Evolutionary conservation across 2,797 vertebrate genomes (phyloP).

Genomic region (Centroberyx gerrardi): DNA sequence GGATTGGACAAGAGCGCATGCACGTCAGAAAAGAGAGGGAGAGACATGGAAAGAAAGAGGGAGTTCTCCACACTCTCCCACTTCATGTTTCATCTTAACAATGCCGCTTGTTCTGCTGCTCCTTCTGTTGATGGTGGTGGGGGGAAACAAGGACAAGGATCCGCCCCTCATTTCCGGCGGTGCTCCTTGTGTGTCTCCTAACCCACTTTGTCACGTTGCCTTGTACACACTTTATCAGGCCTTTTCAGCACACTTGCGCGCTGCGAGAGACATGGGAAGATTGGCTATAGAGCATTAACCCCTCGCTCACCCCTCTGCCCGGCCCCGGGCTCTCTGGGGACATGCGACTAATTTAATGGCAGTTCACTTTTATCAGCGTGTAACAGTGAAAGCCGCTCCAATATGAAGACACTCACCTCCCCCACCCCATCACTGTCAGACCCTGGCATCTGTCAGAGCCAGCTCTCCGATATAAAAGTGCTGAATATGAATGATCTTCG

Average conservation of each 20-base stretch:
- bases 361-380: conserved; percentile 63
- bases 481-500: conserved; percentile 75
- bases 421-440: conserved; percentile 59
- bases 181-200: conserved; percentile 45
- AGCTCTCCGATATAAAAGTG: conserved; percentile 68
- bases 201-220: conserved; percentile 64
- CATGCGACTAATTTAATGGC: conserved; percentile 72
- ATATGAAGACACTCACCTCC: conserved; percentile 12
- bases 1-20: conserved; percentile 58
- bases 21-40: conserved; percentile 53
- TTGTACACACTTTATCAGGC: conserved; percentile 66
- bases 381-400: conserved; percentile 49
- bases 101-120: conserved; percentile 49
- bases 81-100: conserved; percentile 71
- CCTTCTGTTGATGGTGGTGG: conserved; percentile 21
- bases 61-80: conserved; percentile 53
- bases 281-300: conserved; percentile 64
- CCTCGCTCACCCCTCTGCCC: conserved; percentile 37
- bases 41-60: conserved; percentile 56
- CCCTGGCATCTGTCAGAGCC: conserved; percentile 63
- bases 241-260: conserved; percentile 49
- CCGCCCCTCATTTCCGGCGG: conserved; percentile 51
- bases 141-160: conserved; percentile 46
- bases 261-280: conserved; percentile 45
- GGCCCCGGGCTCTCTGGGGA: conserved; percentile 52